Evolutionary conservation across 2,113 vertebrate genomes (phyloP), one percentile per base, ranked within the genome.

Genomic region (Cryptotis parvus): DNA sequence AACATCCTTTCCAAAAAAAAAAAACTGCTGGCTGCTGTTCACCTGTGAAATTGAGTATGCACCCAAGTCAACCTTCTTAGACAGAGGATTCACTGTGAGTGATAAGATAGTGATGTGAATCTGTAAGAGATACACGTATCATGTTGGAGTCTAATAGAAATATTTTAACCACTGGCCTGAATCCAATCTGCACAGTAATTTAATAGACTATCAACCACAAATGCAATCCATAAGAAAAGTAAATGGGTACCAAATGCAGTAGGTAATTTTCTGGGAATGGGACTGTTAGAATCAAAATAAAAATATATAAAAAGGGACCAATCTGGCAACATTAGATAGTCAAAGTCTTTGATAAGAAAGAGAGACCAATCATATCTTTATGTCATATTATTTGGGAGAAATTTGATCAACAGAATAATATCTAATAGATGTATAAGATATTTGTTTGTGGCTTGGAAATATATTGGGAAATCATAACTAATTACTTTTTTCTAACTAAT

Each of bases 141-240:
- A 52, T 92, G 65, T 31, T 93, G 73, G 33, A 95, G 94, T 90
- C 82, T 91, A 92, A 94, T 84, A 20, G 96, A 97, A 97, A 94
- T 96, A 95, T 96, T 96, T 97, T 92, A 97, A 43, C 94, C 87
- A 81, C 49, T 94, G 70, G 65, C 94, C 88, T 91, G 55, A 45
- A 95, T 96, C 76, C 91, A 96, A 97, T 97, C 93, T 91, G 93
- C 87, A 92, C 76, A 90, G 69, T 18, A 93, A 94, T 96, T 96
- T 96, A 94, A 97, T 93, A 96, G 93, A 78, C 86, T 86, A 95
- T 82, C 24, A 96, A 83, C 96, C 88, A 81, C 74, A 96, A 91
- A 93, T 93, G 84, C 52, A 94, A 94, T 93, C 82, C 83, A 73
- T 63, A 91, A 97, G 84, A 95, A 90, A 96, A 97, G 94, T 45